Evolutionary conservation across 2,888 invertebrate species (phyloP), one percentile per base, ranked within the genome.

Genomic region (Magallana nippona): DNA sequence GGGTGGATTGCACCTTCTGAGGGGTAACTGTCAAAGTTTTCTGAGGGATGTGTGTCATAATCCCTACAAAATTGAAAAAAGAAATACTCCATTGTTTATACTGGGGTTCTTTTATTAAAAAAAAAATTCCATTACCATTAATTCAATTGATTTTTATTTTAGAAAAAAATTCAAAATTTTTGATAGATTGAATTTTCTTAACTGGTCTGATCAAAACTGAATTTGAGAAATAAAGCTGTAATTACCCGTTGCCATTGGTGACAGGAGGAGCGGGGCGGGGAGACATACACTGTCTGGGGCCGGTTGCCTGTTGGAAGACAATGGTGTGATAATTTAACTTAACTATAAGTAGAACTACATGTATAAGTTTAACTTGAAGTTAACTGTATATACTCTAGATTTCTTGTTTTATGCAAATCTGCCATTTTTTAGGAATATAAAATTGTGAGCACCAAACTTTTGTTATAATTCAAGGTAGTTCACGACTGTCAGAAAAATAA

Each of bases 241-340:
- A 78, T 15, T 78, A 78, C 78, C 56, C n/a, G 32, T 78, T 78
- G 55, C 44, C 44, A 57, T 79, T 56, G 1, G 15, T 62, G 60
- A 77, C 81, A 78, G 87, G 88, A 63, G 87, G 87, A 13, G 88
- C 84, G 2, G 90, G 90, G 71, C 90, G 82, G 13, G 91, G 92
- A 2, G 91, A 91, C 86, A 92, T 89, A 79, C 90, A 91, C 79
- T 90, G 90, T 81, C 92, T 86, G 27, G 90, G 91, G 56, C 89
- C 89, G 19, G 90, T 88, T 10, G 92, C 91, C 92, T 92, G 87
- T 10, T 87, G 86, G 55, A 56, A 62, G 57, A 80, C 15, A 78
- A 55, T 27, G 2, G 5, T 3, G 44, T 44, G 44, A 44, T n/a
- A n/a, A n/a, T n/a, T n/a, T n/a, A n/a, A n/a, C n/a, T n/a, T n/a